Base-by-base conservation (phyloP, 2,888 invertebrate genomes). In the Drosophila antonietae region DNA sequence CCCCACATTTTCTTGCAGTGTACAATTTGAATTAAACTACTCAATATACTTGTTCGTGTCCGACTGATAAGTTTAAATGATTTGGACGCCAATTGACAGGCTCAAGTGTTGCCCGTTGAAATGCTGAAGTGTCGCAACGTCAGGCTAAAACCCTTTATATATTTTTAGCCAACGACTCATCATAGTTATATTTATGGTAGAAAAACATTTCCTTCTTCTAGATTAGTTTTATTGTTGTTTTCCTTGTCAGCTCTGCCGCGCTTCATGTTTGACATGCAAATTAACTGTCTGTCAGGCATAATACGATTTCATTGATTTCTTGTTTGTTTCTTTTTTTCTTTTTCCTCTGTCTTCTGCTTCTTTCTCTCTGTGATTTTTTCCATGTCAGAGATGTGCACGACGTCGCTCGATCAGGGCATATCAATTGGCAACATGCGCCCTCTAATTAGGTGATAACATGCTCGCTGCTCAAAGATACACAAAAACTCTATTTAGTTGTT, bases 391-490 rank as follows among this genome's bases (percentile, higher is more conserved):
- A 44, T 68, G 56, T 58, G 46, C 68, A 44, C 47, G 51, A 39
- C 49, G 43, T 12, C 15, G 41, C 35, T 23, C 44, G 44, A 41
- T 23, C 62, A 46, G 63, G 70, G 52, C 69, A 59, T 69, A 28
- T 60, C 49, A 63, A 44, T 60, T 44, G 52, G 43, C 56, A 57
- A 60, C 55, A 58, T 73, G 62, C 47, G 71, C 49, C 60, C 51
- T 37, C 60, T 69, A 78, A 75, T 69, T 55, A 75, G 68, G 68
- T 72, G 78, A 78, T 75, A 78, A 78, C 65, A 51, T 14, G 53
- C 73, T 7, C 7, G n/a, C n/a, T 15, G 39, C 39, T 39, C 39
- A 15, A 20, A 20, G 28, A 43, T 12, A 43, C 2, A 15, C 31
- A 51, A 33, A 18, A 33, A 35, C 51, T 18, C 7, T 1, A 2